A percentile compares a stretch with the other conserved stretches of the same genome.
Conservation (phyloP, 2,113 vertebrate species). For the Cepphus grylle region DNA sequence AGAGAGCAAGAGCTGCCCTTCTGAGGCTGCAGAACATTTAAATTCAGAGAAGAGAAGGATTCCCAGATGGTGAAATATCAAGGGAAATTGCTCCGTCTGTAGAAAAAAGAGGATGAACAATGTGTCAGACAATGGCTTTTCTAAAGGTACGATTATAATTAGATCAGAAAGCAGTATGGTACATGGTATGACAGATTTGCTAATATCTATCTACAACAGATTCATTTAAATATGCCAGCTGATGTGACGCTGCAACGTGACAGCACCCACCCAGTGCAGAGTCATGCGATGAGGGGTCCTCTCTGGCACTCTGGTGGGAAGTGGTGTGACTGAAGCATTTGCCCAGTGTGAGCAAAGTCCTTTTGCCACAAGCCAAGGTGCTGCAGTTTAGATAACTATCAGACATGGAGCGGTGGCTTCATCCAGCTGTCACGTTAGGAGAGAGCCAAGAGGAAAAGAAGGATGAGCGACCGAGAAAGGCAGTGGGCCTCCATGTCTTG, state of each 20-base stretch:
- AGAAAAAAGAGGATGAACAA: background rate
- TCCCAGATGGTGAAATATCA: background rate
- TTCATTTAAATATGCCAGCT: background rate
- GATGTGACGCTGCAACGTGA: background rate
- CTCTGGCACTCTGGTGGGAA: background rate
- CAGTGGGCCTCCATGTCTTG: background rate
- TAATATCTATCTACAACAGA: background rate
- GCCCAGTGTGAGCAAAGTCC: background rate
- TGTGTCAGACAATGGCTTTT: background rate
- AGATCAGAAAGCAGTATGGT: background rate
- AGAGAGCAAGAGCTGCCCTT: background rate
- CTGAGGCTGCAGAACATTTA: background rate
- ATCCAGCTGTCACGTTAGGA: background rate
- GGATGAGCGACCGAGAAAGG: background rate
- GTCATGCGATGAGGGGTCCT: rapidly evolving
- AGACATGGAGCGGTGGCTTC: background rate
- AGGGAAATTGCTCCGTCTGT: background rate
- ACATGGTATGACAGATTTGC: background rate
- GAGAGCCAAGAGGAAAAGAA: background rate
- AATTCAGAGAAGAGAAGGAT: background rate
- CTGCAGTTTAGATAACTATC: background rate
- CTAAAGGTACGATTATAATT: background rate
- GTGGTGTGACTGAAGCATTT: background rate
- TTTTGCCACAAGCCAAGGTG: background rate
- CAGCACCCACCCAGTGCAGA: background rate